phyloP scores from a whole-genome alignment of 2,888 invertebrate genomes.

The Andrena trimmerana region DNA sequence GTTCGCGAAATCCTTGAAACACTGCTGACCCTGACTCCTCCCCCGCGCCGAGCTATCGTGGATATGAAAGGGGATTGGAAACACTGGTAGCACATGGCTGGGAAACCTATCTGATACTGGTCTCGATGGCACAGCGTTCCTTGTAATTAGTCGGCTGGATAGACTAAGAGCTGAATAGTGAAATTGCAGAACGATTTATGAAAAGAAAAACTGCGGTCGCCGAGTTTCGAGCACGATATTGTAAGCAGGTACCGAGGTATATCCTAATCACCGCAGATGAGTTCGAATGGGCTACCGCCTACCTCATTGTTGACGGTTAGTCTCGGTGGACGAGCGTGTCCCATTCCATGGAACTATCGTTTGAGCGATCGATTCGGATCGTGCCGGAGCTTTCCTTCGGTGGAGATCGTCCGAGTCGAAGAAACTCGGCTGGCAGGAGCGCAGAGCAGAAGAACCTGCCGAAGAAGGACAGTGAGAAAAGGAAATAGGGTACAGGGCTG shows the following conservation, averaged over 20 bases:
- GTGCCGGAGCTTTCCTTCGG: neutral
- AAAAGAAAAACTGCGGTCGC: no score
- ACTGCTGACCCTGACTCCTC: neutral
- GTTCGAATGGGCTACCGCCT: no score
- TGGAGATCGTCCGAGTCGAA: constrained; percentile 4
- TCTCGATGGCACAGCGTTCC: constrained; percentile 77
- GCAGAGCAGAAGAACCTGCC: constrained; percentile 15
- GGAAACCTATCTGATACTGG: constrained; percentile 68
- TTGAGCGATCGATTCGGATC: constrained; percentile 4
- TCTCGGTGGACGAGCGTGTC: neutral
- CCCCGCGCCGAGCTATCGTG: constrained; percentile 10
- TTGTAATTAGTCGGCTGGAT: constrained; percentile 73
- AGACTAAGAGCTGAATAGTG: neutral
- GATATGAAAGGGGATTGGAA: constrained; percentile 31
- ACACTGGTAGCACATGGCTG: constrained; percentile 25
- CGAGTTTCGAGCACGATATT: no score
- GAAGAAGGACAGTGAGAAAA: constrained; percentile 35
- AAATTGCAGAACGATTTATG: neutral
- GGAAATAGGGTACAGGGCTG: constrained; percentile 38
- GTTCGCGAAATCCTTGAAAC: constrained; percentile 17
- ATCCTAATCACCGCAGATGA: no score
- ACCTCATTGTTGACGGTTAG: neutral
- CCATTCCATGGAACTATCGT: neutral
- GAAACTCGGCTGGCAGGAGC: constrained; percentile 8
- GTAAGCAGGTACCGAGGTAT: no score